phyloP scores from a whole-genome alignment of 2,797 vertebrate genomes.

The Cheirogaleus major region DNA sequence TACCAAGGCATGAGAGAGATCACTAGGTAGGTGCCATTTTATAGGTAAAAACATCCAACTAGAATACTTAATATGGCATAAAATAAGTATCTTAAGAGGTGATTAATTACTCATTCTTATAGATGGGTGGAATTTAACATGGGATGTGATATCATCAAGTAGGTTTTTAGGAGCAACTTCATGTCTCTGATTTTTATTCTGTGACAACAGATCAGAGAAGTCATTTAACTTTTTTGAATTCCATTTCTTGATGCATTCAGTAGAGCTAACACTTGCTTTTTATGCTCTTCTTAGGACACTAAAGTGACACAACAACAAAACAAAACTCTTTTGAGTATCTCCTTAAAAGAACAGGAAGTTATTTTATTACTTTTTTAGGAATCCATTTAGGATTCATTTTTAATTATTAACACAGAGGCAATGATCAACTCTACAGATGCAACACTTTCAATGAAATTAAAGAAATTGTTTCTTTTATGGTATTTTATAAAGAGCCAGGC shows the following conservation, averaged over 20 bases:
- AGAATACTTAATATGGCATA: neutral
- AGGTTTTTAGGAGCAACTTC: neutral
- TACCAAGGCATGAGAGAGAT: neutral
- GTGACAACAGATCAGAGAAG: neutral
- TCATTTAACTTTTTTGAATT: neutral
- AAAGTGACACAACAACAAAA: neutral
- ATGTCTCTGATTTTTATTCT: neutral
- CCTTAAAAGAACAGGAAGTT: neutral
- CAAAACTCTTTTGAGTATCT: neutral
- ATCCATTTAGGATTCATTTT: neutral
- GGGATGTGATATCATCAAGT: neutral
- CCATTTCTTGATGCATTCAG: neutral
- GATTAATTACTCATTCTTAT: neutral
- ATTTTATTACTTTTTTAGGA: neutral
- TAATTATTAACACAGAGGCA: neutral
- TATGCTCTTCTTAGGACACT: neutral
- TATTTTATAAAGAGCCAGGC: neutral
- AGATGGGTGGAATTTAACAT: neutral
- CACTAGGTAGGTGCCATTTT: neutral
- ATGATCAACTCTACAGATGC: neutral
- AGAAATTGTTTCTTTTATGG: neutral
- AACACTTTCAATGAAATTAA: neutral
- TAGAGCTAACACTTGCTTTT: neutral
- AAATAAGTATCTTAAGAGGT: neutral
- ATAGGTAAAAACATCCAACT: neutral